A percentile compares a stretch with the other conserved stretches of the same genome.
Evolutionary conservation across 2,888 invertebrate species (phyloP).

Genomic region (Rhingia rostrata): DNA sequence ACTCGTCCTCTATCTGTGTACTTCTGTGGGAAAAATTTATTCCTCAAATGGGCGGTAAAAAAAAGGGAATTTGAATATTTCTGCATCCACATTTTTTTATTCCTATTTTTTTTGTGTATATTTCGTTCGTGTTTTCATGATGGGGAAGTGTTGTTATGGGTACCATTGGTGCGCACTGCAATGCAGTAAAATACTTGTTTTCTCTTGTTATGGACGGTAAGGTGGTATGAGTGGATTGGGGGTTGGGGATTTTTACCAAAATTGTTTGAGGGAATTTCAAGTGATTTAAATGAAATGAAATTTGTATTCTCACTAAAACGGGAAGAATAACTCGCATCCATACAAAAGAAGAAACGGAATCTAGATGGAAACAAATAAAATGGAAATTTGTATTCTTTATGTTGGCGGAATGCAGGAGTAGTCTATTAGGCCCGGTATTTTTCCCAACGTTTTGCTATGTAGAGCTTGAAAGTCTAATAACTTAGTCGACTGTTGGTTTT

Average conservation of each 20-base stretch:
- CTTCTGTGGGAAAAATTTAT: conserved; percentile 28
- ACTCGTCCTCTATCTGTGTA: background rate
- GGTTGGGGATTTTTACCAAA: conserved; percentile 9
- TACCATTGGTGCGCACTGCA: conserved; percentile 59
- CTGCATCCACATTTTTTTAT: conserved; percentile 59
- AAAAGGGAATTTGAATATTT: conserved; percentile 63
- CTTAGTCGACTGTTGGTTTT: conserved; percentile 4
- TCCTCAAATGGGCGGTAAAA: conserved; percentile 51
- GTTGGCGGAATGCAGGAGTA: conserved; percentile 59
- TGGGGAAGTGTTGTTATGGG: conserved; percentile 47
- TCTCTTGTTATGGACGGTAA: background rate
- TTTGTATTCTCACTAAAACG: conserved; percentile 9
- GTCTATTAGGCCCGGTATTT: conserved; percentile 25
- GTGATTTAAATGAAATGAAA: conserved; percentile 64
- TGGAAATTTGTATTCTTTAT: conserved; percentile 39
- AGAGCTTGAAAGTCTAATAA: conserved; percentile 7
- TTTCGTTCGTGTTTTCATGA: conserved; percentile 17
- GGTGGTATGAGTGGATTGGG: background rate
- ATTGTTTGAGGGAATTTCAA: conserved; percentile 44
- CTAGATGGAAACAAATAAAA: conserved; percentile 51
- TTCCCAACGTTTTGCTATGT: background rate
- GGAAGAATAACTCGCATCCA: background rate
- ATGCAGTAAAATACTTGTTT: conserved; percentile 59
- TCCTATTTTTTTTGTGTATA: conserved; percentile 10
- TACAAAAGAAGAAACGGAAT: background rate